Conservation (phyloP, 2,797 vertebrate genomes). For the Rhadinocentrus ornatus region DNA sequence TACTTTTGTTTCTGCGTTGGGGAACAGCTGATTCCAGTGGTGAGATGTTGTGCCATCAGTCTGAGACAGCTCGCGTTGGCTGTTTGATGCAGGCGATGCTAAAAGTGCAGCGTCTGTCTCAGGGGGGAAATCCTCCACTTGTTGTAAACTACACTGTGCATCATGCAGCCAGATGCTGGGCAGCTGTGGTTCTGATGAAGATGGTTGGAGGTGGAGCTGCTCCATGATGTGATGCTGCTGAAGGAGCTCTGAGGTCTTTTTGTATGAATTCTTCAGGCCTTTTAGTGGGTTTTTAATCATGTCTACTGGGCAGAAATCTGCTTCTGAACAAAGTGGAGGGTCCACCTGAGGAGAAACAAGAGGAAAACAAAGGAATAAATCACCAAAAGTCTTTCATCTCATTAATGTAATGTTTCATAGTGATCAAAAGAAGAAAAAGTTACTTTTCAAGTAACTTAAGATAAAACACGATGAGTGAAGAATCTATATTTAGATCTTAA, state of each 20-base stretch:
- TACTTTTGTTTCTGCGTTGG: constrained; percentile 13
- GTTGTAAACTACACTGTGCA: constrained; percentile 31
- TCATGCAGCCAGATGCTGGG: constrained; percentile 62
- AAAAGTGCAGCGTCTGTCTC: constrained; percentile 25
- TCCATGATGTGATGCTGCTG: constrained; percentile 48
- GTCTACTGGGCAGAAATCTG: constrained; percentile 21
- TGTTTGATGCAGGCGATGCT: constrained; percentile 34
- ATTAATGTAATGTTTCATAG: too few relatives aligned
- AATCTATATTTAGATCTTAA: too few relatives aligned
- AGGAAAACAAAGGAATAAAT: neutral
- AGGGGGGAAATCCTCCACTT: constrained; percentile 33
- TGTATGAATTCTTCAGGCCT: constrained; percentile 30
- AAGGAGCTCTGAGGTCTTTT: constrained; percentile 32
- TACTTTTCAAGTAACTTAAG: too few relatives aligned
- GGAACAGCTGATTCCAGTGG: constrained; percentile 18
- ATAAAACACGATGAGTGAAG: too few relatives aligned
- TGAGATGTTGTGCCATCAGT: constrained; percentile 9
- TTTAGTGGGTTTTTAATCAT: constrained; percentile 11
- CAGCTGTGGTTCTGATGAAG: constrained; percentile 6
- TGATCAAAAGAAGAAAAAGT: too few relatives aligned
- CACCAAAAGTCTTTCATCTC: too few relatives aligned
- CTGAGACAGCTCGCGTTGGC: neutral
- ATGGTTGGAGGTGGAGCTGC: constrained; percentile 19
- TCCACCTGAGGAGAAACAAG: constrained; percentile 39
- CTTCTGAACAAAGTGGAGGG: constrained; percentile 11